Evolutionary conservation across 2,888 invertebrate genomes (phyloP).

Genomic region (Tetramorium bicarinatum): DNA sequence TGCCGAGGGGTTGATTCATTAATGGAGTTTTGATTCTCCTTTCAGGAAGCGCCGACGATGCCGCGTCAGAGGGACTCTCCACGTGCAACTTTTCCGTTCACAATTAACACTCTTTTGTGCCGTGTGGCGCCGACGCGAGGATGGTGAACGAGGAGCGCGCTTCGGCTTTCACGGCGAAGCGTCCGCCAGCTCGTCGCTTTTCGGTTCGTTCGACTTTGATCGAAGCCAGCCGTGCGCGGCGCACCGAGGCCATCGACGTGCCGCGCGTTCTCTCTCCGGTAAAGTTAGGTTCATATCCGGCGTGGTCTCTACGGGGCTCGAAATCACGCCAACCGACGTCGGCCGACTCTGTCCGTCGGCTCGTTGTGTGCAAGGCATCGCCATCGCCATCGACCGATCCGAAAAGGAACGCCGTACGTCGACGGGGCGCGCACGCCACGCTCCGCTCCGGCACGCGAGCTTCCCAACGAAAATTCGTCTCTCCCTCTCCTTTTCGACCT

Average conservation of each 20-base stretch:
- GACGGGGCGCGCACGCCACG: slow-evolving; percentile 71
- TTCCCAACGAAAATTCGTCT: slow-evolving; percentile 64
- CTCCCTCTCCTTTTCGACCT: slow-evolving; percentile 29
- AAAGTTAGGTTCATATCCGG: slow-evolving; percentile 82
- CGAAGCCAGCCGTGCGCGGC: slow-evolving; percentile 55
- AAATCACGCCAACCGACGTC: slow-evolving; percentile 76
- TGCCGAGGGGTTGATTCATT: slow-evolving; percentile 77
- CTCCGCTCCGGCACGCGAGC: slow-evolving; percentile 75
- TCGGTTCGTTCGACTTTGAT: slow-evolving; percentile 72
- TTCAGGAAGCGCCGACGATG: slow-evolving; percentile 37
- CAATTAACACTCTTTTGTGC: slow-evolving; percentile 76
- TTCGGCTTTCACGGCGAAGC: slow-evolving; percentile 42
- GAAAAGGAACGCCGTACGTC: slow-evolving; percentile 71
- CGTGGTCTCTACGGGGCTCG: slow-evolving; percentile 76
- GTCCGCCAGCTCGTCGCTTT: slow-evolving; percentile 49
- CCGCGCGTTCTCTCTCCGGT: slow-evolving; percentile 63
- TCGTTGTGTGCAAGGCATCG: slow-evolving; percentile 72
- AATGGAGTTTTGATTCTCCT: slow-evolving; percentile 77
- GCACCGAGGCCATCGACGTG: slow-evolving; percentile 59
- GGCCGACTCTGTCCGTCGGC: slow-evolving; percentile 33
- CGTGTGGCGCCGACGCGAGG: not conserved
- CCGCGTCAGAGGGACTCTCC: slow-evolving; percentile 59
- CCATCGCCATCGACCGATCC: slow-evolving; percentile 75
- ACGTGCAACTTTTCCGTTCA: slow-evolving; percentile 67
- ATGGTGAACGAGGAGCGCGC: slow-evolving; percentile 1